Base-by-base conservation (phyloP, 2,888 invertebrate species). In the Chelonus formosanus region DNA sequence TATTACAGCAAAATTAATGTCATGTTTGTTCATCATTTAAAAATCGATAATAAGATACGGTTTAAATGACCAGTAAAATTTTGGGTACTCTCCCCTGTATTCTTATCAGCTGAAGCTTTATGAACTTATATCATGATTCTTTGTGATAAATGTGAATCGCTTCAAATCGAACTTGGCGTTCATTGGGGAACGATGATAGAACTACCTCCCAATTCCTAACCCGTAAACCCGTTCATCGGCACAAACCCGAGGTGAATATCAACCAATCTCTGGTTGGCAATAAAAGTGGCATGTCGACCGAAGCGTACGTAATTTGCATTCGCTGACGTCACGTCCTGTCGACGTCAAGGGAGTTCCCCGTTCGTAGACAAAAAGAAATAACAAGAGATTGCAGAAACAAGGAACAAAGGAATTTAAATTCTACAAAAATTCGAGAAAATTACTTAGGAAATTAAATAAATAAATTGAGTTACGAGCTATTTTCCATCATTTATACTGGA, bases 281-380 rank as follows among this genome's bases (percentile, higher is more conserved):
- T 73, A 75, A 75, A 77, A 77, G 73, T 72, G 67, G 73, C 70
- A 68, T 70, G 69, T 70, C 70, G 72, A 67, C 69, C 59, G 63
- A 61, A 61, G 63, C 65, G 70, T 70, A 70, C 67, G 69, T 69
- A 73, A 79, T 79, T 79, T 78, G 75, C 78, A 79, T 78, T 74
- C 73, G 74, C 76, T 76, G 77, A 75, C 78, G 74, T 77, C 76
- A 74, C 74, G 75, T 73, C 67, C 71, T 71, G 72, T 71, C 72
- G 70, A 67, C 67, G 35, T 70, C 72, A 69, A 66, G 65, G 47
- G 57, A 57, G 56, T 55, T 56, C 44, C 44, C 47, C 40, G 54
- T 60, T 60, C 59, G 60, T 65, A 60, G 60, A 7, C 47, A 45
- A 7, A 40, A 60, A 65, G 45, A 60, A 60, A 60, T 47, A 40